A percentile compares a stretch with the other conserved stretches of the same genome.
Conservation (phyloP, 2,888 invertebrate genomes). For the Nematopogon swammerdamellus region DNA sequence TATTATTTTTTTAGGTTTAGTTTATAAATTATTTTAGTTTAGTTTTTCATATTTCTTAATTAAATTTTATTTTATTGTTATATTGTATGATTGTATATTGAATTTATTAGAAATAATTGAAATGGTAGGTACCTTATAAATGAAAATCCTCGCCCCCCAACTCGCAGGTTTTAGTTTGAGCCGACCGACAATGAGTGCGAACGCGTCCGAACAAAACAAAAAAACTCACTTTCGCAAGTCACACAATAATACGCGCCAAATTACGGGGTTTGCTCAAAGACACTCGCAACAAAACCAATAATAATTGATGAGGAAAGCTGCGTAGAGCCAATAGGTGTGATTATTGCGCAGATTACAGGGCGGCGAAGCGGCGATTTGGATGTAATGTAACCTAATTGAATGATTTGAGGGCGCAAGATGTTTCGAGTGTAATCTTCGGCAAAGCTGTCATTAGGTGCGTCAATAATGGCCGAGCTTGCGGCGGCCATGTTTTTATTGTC, state of each 20-base stretch:
- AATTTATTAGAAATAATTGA: too few species aligned
- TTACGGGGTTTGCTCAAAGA: background rate
- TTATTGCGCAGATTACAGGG: constrained; percentile 41
- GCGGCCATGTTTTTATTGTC: background rate
- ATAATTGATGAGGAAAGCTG: background rate
- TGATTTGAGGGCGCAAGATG: constrained; percentile 20
- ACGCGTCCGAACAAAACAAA: too few species aligned
- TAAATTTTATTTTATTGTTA: too few species aligned
- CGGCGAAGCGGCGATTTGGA: constrained; percentile 19
- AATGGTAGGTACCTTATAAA: too few species aligned
- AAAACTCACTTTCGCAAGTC: background rate
- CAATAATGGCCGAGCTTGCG: background rate
- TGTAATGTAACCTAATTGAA: constrained; percentile 21
- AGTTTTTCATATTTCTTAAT: too few species aligned
- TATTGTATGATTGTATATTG: too few species aligned
- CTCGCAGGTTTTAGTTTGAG: too few species aligned
- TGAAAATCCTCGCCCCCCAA: too few species aligned
- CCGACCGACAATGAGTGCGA: too few species aligned
- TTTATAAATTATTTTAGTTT: too few species aligned
- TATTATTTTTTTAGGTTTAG: too few species aligned
- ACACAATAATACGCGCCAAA: background rate
- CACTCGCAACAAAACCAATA: background rate
- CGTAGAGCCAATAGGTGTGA: constrained; percentile 15
- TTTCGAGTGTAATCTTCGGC: background rate
- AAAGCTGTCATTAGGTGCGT: background rate